Percentiles rank a stretch among this genome's conserved stretches.
phyloP scores from a whole-genome alignment of 2,888 invertebrate genomes.

The Rhaphigaster nebulosa region DNA sequence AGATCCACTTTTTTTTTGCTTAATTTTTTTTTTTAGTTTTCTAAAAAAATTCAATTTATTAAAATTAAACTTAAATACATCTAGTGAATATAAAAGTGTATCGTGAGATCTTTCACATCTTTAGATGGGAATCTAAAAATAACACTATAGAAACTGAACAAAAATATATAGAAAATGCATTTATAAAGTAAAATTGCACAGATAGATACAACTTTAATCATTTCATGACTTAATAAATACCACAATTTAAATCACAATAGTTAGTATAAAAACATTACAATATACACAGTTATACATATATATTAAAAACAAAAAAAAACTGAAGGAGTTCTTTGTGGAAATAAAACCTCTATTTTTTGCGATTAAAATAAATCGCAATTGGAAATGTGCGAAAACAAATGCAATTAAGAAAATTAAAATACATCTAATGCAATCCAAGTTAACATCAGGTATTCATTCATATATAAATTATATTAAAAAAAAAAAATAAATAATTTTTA shows the following conservation, averaged over 20 bases:
- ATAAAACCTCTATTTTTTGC: background rate
- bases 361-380: constrained; percentile 12
- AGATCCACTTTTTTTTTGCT: background rate
- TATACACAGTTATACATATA: constrained; percentile 46
- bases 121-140: constrained; percentile 45
- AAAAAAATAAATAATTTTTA: constrained; percentile 46
- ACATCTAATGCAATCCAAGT: background rate
- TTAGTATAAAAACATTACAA: constrained; percentile 42
- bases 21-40: background rate
- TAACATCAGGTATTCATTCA: constrained; percentile 26
- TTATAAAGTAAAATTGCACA: constrained; percentile 48
- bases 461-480: constrained; percentile 30
- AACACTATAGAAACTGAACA: constrained; percentile 35
- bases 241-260: constrained; percentile 21
- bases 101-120: constrained; percentile 47
- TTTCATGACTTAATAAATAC: constrained; percentile 46
- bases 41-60: background rate
- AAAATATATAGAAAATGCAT: constrained; percentile 42
- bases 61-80: constrained; percentile 27
- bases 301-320: constrained; percentile 21
- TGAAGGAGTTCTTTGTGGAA: background rate
- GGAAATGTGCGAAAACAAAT: constrained; percentile 46
- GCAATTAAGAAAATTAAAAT: constrained; percentile 37
- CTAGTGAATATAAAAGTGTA: constrained; percentile 45
- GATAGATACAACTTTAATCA: constrained; percentile 25